These are phyloP conservation scores for Botia almorhae DNA, from an alignment of 2,797 vertebrate species.

Conservation along the genomic window DNA sequence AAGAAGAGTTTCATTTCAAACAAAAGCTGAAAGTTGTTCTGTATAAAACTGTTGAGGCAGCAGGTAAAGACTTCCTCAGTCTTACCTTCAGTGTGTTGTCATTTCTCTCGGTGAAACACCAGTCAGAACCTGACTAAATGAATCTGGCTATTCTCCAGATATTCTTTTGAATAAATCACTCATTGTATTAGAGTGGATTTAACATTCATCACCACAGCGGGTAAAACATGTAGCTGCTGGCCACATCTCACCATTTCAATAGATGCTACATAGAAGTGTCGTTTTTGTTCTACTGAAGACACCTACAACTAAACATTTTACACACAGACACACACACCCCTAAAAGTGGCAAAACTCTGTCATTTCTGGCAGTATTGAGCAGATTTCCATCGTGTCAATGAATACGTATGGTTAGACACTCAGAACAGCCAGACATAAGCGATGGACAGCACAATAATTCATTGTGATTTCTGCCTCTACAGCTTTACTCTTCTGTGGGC, in stretches of 20 bases:
- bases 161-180: conserved; percentile 63
- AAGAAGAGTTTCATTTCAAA: too few species aligned
- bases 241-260: not conserved
- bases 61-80: not conserved
- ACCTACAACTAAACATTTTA: too few species aligned
- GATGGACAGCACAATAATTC: conserved; percentile 51
- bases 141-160: conserved; percentile 57
- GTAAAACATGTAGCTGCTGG: conserved; percentile 1
- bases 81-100: conserved; percentile 18
- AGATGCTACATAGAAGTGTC: conserved; percentile 17
- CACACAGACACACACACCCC: too few species aligned
- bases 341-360: not conserved
- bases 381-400: conserved; percentile 10
- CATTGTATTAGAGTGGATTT: conserved; percentile 59
- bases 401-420: not conserved
- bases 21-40: too few species aligned
- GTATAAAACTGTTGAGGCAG: too few species aligned
- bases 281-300: not conserved
- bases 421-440: conserved; percentile 41
- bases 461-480: conserved; percentile 50
- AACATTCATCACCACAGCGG: conserved; percentile 14
- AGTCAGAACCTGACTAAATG: conserved; percentile 55
- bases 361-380: not conserved
- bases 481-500: conserved; percentile 56
- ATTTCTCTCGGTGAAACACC: conserved; percentile 36